A percentile compares a stretch with the other conserved stretches of the same genome.
Evolutionary conservation across 2,888 invertebrate species (phyloP).

Genomic region (Caprella mutica): DNA sequence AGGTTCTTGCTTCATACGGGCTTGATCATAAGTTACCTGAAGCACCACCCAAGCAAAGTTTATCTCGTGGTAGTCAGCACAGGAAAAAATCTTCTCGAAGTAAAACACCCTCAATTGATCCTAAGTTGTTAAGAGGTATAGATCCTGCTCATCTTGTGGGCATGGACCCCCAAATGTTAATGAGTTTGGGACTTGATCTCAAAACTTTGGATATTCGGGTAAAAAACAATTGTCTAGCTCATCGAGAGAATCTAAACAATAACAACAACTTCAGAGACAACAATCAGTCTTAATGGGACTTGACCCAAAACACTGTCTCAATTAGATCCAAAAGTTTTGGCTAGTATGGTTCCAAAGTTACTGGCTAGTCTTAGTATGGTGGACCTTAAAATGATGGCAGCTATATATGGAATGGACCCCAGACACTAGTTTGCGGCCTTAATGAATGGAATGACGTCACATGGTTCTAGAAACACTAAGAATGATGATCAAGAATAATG

Average conservation of each 20-base stretch:
- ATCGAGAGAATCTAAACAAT: no score
- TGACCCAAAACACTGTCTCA: conserved; percentile 34
- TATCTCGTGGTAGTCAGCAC: not conserved
- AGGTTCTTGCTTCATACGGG: conserved; percentile 41
- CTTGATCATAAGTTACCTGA: conserved; percentile 40
- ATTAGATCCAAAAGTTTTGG: conserved; percentile 42
- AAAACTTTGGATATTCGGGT: conserved; percentile 26
- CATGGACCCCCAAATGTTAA: conserved; percentile 37
- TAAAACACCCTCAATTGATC: not conserved
- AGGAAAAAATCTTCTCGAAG: not conserved
- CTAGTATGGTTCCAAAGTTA: conserved; percentile 57
- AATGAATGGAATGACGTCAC: not conserved
- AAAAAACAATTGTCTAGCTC: no score
- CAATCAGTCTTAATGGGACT: not conserved
- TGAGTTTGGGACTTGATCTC: conserved; percentile 30
- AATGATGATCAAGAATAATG: no score
- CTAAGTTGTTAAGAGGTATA: conserved; percentile 11
- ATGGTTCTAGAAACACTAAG: not conserved
- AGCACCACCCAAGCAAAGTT: conserved; percentile 15
- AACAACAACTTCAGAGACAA: conserved; percentile 9
- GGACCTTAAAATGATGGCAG: conserved; percentile 43
- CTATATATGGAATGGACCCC: conserved; percentile 50
- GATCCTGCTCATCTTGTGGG: conserved; percentile 35
- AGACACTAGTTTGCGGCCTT: conserved; percentile 37
- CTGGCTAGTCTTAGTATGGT: conserved; percentile 41